phyloP scores from a whole-genome alignment of 2,888 invertebrate genomes.

The Platynereis dumerilii region DNA sequence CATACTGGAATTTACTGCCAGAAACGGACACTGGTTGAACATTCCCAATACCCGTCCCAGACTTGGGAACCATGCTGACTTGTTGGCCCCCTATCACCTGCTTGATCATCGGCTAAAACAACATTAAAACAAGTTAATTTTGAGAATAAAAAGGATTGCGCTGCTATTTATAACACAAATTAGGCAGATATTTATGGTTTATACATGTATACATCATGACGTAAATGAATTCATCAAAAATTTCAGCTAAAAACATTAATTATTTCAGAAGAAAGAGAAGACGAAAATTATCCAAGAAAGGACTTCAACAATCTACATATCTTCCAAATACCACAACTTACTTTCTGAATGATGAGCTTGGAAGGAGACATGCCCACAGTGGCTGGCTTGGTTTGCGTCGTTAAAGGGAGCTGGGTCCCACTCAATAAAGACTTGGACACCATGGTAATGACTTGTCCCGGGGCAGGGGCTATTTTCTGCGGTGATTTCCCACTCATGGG shows the following conservation, averaged over 20 bases:
- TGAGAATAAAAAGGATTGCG: no score
- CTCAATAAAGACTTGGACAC: slow-evolving; percentile 7
- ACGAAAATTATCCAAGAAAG: no score
- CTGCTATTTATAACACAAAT: no score
- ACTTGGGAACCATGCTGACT: slow-evolving; percentile 10
- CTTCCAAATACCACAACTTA: no score
- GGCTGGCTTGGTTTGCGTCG: slow-evolving; percentile 13
- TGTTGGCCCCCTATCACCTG: slow-evolving; percentile 1
- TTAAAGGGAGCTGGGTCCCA: not conserved
- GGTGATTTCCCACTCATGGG: slow-evolving; percentile 18
- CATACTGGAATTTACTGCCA: slow-evolving; percentile 63
- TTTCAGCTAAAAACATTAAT: no score
- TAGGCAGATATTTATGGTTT: no score
- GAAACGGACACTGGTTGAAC: slow-evolving; percentile 59
- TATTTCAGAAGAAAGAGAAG: no score
- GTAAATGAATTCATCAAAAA: no score
- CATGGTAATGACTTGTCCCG: slow-evolving; percentile 21
- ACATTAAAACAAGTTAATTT: not conserved
- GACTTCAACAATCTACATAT: no score
- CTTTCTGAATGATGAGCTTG: slow-evolving; percentile 19
- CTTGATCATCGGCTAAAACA: slow-evolving; percentile 3
- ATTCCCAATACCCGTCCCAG: slow-evolving; percentile 26
- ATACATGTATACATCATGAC: no score
- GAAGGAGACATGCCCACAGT: slow-evolving; percentile 28
- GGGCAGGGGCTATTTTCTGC: slow-evolving; percentile 15